Base-by-base conservation (phyloP, 2,888 invertebrate species). In the Cryptophagus acutangulus region DNA sequence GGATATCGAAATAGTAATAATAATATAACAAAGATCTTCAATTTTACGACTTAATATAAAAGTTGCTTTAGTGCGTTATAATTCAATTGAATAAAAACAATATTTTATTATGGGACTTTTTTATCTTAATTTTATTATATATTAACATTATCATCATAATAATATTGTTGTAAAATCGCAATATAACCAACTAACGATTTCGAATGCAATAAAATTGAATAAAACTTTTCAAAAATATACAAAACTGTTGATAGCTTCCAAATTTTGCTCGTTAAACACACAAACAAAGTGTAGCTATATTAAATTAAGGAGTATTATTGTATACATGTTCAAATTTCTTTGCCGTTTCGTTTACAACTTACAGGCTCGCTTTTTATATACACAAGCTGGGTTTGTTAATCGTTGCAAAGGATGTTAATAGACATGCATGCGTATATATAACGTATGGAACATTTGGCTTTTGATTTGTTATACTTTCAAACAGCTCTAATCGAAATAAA, bases 361-460 rank as follows among this genome's bases (percentile, higher is more conserved):
- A 52, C 54, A 51, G 58, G 54, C 62, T 54, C 58, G 61, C 6
- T 63, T 66, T 65, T 65, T 66, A 56, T 67, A 66, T 59, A 62
- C 62, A 62, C n/a, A n/a, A n/a, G n/a, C n/a, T n/a, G 52, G 49
- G 55, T 54, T 54, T 54, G 54, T 57, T 60, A n/a, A 62, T 63
- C 65, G 64, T 66, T 63, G 65, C 64, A 65, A 59, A 20, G 55
- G 57, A 64, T 59, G 58, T 57, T 64, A 65, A 65, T 66, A 64
- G 63, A 63, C 59, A 58, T 49, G 62, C 57, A 58, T 65, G 60
- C 63, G 62, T 61, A 61, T 61, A 52, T 53, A 58, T 55, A 55
- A 59, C 56, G 59, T n/a, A 60, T 59, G 59, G 61, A 61, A 60
- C 59, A 20, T 20, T 20, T 20, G 24, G 6, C 24, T 6, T 20